phyloP scores from a whole-genome alignment of 2,113 vertebrate genomes.

The Gobius niger region DNA sequence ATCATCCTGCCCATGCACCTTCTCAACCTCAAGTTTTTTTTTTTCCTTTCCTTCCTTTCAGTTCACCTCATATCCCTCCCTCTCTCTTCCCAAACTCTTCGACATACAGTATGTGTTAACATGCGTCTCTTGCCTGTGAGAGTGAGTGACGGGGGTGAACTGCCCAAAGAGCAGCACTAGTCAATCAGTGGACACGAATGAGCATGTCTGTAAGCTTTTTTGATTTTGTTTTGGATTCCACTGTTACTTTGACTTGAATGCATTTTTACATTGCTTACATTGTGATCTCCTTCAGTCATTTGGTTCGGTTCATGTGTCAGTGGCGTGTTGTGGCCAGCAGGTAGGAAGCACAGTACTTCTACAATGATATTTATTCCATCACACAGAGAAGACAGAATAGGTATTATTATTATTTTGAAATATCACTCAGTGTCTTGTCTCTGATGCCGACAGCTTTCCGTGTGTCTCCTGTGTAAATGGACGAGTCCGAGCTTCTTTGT shows the following conservation, averaged over 20 bases:
- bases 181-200: slow-evolving; percentile 83
- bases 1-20: slow-evolving; percentile 82
- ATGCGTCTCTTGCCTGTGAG: slow-evolving; percentile 95
- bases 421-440: slow-evolving; percentile 77
- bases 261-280: slow-evolving; percentile 99
- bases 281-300: slow-evolving; percentile 88
- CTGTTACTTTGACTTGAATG: slow-evolving; percentile 97
- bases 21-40: slow-evolving; percentile 44
- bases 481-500: slow-evolving; percentile 59
- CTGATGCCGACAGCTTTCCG: slow-evolving; percentile 62
- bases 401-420: slow-evolving; percentile 60
- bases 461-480: slow-evolving; percentile 51
- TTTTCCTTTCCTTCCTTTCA: slow-evolving; percentile 33
- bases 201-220: slow-evolving; percentile 91
- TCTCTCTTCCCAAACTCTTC: slow-evolving; percentile 77
- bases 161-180: slow-evolving; percentile 48
- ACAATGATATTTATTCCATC: slow-evolving; percentile 48
- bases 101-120: slow-evolving; percentile 68
- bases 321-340: slow-evolving; percentile 86
- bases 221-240: slow-evolving; percentile 79
- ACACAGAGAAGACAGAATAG: slow-evolving; percentile 62
- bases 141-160: slow-evolving; percentile 78
- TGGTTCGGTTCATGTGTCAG: slow-evolving; percentile 86
- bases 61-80: slow-evolving; percentile 75
- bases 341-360: slow-evolving; percentile 62